These are phyloP conservation scores for Phenacoccus solenopsis DNA, from an alignment of 1,140 invertebrate genomes.

Conservation along the genomic window DNA sequence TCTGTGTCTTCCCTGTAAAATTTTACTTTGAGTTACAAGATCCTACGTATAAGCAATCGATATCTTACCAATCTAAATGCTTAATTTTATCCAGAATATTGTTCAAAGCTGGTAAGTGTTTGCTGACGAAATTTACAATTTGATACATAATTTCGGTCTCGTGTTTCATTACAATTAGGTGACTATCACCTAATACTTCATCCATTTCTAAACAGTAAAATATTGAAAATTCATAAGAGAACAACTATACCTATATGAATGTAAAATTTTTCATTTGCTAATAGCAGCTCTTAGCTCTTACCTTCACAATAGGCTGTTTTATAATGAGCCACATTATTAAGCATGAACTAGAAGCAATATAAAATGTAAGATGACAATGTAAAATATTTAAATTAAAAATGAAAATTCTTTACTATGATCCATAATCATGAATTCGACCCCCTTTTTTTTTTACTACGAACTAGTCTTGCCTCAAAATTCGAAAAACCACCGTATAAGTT, in stretches of 20 bases:
- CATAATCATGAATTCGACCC: too few relatives aligned
- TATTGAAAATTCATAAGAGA: too few relatives aligned
- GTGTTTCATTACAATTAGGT: slow-evolving; percentile 57
- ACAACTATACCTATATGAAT: too few relatives aligned
- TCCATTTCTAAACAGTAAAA: slow-evolving; percentile 57
- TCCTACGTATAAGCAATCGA: not conserved
- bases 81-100: slow-evolving; percentile 49
- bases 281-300: too few relatives aligned
- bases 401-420: too few relatives aligned
- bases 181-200: slow-evolving; percentile 54
- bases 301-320: not conserved
- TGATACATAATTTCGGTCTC: slow-evolving; percentile 57
- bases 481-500: too few relatives aligned
- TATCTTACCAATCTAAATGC: slow-evolving; percentile 56
- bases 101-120: slow-evolving; percentile 45
- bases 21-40: too few relatives aligned
- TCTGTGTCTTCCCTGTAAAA: too few relatives aligned
- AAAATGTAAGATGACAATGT: not conserved
- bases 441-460: too few relatives aligned
- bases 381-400: not conserved
- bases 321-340: slow-evolving; percentile 3
- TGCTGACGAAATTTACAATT: slow-evolving; percentile 48
- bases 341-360: slow-evolving; percentile 4
- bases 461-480: too few relatives aligned
- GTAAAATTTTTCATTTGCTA: too few relatives aligned